Evolutionary conservation across 2,888 invertebrate genomes (phyloP).

Genomic region (Xestoiulus laeticollis): DNA sequence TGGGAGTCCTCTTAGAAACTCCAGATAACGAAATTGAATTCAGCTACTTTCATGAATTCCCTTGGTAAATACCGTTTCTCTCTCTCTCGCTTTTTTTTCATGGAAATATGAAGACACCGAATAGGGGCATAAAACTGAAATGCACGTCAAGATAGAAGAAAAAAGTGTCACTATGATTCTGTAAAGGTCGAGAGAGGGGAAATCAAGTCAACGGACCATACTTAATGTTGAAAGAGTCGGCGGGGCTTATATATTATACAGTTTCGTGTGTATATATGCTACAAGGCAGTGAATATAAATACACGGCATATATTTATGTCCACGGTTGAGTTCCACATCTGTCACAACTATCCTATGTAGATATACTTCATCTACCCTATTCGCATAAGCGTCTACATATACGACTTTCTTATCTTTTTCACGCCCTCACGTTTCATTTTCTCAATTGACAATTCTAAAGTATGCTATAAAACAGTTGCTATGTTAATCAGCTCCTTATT

Average conservation of each 20-base stretch:
- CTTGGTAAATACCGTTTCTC: neutral
- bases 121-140: conserved; percentile 23
- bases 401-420: neutral
- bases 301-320: conserved; percentile 37
- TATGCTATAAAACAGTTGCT: neutral
- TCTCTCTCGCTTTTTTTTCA: neutral
- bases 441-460: conserved; percentile 18
- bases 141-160: conserved; percentile 34
- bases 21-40: neutral
- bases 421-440: neutral
- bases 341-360: neutral
- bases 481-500: neutral
- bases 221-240: conserved; percentile 40
- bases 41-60: conserved; percentile 38
- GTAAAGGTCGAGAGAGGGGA: conserved; percentile 27
- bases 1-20: neutral
- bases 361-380: neutral
- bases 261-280: neutral
- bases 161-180: conserved; percentile 38
- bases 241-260: conserved; percentile 37
- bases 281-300: conserved; percentile 37
- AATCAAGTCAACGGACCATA: conserved; percentile 35
- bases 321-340: conserved; percentile 8
- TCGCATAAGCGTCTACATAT: neutral
- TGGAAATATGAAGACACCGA: conserved; percentile 38